phyloP scores from a whole-genome alignment of 2,888 invertebrate genomes.

The Phlogophora meticulosa region DNA sequence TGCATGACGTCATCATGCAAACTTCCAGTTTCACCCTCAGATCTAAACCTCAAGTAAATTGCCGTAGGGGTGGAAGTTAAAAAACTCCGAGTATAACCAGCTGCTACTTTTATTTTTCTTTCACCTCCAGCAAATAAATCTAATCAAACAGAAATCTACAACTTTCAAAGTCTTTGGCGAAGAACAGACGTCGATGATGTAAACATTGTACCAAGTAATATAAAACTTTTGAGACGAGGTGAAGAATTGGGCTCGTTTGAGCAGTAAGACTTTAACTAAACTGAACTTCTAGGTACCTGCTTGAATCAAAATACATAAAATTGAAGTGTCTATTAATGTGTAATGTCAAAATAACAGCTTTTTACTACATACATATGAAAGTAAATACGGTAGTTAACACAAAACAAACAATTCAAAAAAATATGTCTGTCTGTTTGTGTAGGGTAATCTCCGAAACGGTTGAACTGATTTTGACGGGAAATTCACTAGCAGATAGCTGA shows the following conservation, averaged over 20 bases:
- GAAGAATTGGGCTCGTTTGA: constrained; percentile 14
- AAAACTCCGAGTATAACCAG: constrained; percentile 23
- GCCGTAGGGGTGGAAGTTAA: constrained; percentile 14
- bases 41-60: constrained; percentile 23
- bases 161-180: constrained; percentile 25
- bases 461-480: too few relatives aligned
- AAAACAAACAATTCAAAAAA: too few relatives aligned
- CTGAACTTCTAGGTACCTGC: constrained; percentile 14
- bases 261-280: constrained; percentile 16
- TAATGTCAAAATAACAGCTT: too few relatives aligned
- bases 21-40: constrained; percentile 20
- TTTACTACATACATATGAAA: too few relatives aligned
- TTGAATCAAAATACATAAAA: too few relatives aligned
- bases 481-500: too few relatives aligned
- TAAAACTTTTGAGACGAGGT: constrained; percentile 37
- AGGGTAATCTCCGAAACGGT: too few relatives aligned
- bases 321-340: too few relatives aligned
- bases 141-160: constrained; percentile 41
- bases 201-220: constrained; percentile 43
- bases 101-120: constrained; percentile 42
- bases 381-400: too few relatives aligned
- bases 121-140: constrained; percentile 31
- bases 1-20: background rate
- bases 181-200: constrained; percentile 41
- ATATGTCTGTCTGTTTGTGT: too few relatives aligned